A percentile compares a stretch with the other conserved stretches of the same genome.
These are phyloP conservation scores for Saguinus oedipus DNA, from an alignment of 2,797 vertebrate genomes.

Conservation along the genomic window DNA sequence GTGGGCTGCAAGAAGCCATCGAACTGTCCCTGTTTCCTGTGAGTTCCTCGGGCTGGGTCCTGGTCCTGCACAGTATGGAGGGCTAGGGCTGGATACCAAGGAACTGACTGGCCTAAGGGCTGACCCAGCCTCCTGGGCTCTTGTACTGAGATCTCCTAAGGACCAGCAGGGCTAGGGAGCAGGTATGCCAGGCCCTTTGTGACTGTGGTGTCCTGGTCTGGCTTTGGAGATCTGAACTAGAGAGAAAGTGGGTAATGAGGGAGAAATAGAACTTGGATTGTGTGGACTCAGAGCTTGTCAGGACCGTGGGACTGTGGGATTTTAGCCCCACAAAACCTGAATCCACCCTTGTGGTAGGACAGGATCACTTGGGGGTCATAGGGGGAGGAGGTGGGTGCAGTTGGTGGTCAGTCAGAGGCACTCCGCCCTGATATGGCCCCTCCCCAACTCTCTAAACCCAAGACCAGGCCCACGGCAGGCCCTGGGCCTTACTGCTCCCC, in stretches of 20 bases:
- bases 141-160: background rate
- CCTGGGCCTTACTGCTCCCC: background rate
- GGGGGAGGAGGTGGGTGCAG: background rate
- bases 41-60: background rate
- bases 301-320: background rate
- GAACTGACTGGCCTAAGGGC: background rate
- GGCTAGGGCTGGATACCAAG: too few relatives aligned
- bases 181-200: background rate
- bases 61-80: background rate
- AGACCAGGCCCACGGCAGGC: accelerated
- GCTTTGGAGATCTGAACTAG: background rate
- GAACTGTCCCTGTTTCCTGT: background rate
- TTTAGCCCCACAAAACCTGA: background rate
- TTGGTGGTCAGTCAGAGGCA: too few relatives aligned
- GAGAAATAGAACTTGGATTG: background rate
- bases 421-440: background rate
- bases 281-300: background rate
- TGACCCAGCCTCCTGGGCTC: background rate
- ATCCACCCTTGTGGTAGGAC: background rate
- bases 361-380: background rate
- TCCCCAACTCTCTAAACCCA: background rate
- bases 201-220: background rate
- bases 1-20: background rate
- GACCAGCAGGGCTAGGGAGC: background rate
- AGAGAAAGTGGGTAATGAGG: background rate